phyloP scores from a whole-genome alignment of 1,140 invertebrate genomes.

The Metopolophium dirhodum region DNA sequence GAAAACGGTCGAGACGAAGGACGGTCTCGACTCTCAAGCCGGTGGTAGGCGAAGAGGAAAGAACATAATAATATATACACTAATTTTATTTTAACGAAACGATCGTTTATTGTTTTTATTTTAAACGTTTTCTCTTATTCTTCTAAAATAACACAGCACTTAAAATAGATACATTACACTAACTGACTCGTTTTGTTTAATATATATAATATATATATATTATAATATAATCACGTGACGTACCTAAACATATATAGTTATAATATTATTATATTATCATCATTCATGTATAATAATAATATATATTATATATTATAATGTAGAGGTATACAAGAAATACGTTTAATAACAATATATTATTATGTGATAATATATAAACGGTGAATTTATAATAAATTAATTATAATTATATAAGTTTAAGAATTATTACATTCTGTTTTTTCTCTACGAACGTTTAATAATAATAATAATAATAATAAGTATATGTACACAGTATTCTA shows the following conservation, averaged over 20 bases:
- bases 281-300: not conserved
- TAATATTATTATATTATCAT: not conserved
- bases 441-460: not conserved
- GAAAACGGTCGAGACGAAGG: not conserved
- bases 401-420: slow-evolving; percentile 1
- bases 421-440: not conserved
- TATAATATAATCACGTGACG: not conserved
- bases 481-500: slow-evolving; percentile 22
- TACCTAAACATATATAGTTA: not conserved
- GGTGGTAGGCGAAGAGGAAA: not conserved
- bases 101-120: slow-evolving; percentile 39
- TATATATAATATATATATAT: not conserved
- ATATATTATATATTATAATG: not conserved
- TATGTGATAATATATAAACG: not conserved
- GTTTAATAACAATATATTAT: not conserved
- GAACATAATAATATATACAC: not conserved
- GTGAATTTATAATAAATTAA: not conserved
- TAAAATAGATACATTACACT: slow-evolving; percentile 38
- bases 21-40: not conserved
- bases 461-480: slow-evolving; percentile 46
- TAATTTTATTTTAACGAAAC: slow-evolving; percentile 32
- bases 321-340: not conserved
- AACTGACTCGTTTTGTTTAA: slow-evolving; percentile 41
- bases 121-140: slow-evolving; percentile 47
- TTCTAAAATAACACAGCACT: slow-evolving; percentile 56